Evolutionary conservation across 2,113 vertebrate genomes (phyloP), one percentile per base, ranked within the genome.

Genomic region (Ctenodactylus gundi): DNA sequence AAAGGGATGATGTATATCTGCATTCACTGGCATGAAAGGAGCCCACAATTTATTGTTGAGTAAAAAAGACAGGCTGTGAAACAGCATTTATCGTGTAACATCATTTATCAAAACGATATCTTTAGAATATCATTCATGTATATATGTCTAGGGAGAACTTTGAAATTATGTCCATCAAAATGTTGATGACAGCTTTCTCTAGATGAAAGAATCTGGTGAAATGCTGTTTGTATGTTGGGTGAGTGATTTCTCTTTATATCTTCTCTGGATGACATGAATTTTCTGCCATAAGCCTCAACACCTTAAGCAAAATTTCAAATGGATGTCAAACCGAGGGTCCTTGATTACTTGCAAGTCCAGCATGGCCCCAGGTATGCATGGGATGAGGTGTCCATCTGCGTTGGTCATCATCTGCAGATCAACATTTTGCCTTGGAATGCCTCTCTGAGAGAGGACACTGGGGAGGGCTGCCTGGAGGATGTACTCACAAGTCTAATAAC

Each of bases 31-130:
- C 68, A 11, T 41, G 73, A 87, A 96, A 82, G 75, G 51, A 78
- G n/a, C 25, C 27, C 41, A 75, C 41, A n/a, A 39, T 58, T 91
- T 94, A 93, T 84, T 93, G 72, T 39, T 60, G 36, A 84, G 65
- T 55, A 12, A 88, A 91, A 86, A 53, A 64, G 34, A 88, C 70
- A 81, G 46, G 46, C 90, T 90, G 72, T 60, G 87, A 91, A 93
- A 44, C 36, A 64, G 39, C 78, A 85, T 80, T 88, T 62, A 46
- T 62, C 13, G 0, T 88, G 82, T 73, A 78, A 78, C 23, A 21
- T 39, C 75, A 81, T 89, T 95, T 84, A 89, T 96, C 87, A 93
- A 95, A 89, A 75, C 53, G 75, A 62, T 88, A 68, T 36, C 55
- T 65, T 94, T 76, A 91, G 88, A 93, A 91, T 89, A 86, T 49